Conservation (phyloP, 2,113 vertebrate genomes). For the Spea multiplicata region DNA sequence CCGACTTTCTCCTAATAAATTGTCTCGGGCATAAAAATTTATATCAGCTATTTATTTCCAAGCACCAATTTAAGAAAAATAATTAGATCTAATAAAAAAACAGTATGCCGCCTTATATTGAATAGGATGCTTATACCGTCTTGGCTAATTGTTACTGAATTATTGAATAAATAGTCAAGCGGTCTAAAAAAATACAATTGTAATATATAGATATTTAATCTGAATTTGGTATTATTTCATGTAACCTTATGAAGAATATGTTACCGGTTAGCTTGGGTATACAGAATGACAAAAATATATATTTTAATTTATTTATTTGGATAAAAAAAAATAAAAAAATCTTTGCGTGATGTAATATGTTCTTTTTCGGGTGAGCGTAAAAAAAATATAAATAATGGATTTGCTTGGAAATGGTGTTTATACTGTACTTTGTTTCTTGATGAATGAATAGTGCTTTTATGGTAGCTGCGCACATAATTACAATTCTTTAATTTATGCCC, state of each 20-base stretch:
- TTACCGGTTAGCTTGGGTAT: no score
- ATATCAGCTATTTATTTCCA: conserved; percentile 58
- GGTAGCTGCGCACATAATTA: conserved; percentile 68
- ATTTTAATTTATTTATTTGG: no score
- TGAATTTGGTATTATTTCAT: neutral
- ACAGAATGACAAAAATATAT: no score
- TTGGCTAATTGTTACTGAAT: conserved; percentile 21
- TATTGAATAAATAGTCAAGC: neutral
- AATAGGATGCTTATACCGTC: neutral
- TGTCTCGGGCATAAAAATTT: neutral
- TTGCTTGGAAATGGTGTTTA: conserved; percentile 52
- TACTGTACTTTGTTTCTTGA: conserved; percentile 61
- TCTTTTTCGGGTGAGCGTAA: neutral
- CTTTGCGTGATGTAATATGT: neutral
- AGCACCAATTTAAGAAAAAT: conserved; percentile 53
- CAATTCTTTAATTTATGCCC: conserved; percentile 73
- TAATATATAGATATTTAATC: neutral
- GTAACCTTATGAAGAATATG: neutral
- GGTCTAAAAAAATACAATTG: neutral
- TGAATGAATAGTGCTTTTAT: conserved; percentile 63
- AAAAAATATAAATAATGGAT: conserved; percentile 35
- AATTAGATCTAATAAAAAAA: conserved; percentile 31
- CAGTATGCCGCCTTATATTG: conserved; percentile 13
- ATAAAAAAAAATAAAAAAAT: neutral
- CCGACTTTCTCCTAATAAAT: neutral